These are phyloP conservation scores for Entelurus aequoreus DNA, from an alignment of 2,113 vertebrate genomes.

Conservation along the genomic window DNA sequence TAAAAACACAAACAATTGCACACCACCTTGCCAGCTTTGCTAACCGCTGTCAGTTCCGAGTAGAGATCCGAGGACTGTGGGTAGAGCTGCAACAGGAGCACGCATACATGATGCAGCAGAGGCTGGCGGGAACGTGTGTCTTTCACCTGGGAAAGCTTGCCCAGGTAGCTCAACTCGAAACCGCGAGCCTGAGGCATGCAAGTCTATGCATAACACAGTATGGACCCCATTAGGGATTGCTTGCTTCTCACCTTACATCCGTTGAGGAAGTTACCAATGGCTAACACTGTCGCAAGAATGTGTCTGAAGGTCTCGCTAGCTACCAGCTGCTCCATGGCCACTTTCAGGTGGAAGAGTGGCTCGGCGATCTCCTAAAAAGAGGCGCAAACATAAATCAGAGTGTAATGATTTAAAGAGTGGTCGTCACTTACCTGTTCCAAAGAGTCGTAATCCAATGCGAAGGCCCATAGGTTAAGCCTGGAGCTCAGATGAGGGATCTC, in stretches of 20 bases:
- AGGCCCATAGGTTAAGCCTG: conserved; percentile 74
- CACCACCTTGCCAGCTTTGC: conserved; percentile 68
- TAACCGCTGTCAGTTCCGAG: conserved; percentile 70
- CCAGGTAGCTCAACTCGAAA: conserved; percentile 77
- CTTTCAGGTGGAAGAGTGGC: conserved; percentile 75
- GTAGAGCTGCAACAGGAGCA: conserved; percentile 68
- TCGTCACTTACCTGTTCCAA: conserved; percentile 64
- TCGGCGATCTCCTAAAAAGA: conserved; percentile 71
- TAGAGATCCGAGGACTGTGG: conserved; percentile 73
- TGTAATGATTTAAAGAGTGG: neutral
- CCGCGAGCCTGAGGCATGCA: conserved; percentile 60
- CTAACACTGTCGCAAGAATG: conserved; percentile 73
- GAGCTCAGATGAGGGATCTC: conserved; percentile 58
- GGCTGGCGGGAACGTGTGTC: conserved; percentile 72
- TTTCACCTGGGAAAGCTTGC: conserved; percentile 72
- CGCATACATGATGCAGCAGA: conserved; percentile 70
- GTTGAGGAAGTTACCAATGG: conserved; percentile 76
- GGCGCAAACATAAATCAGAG: neutral
- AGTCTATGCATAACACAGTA: neutral
- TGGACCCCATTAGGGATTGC: neutral
- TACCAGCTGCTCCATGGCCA: conserved; percentile 73
- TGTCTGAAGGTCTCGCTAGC: conserved; percentile 70
- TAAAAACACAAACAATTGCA: neutral
- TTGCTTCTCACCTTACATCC: conserved; percentile 63
- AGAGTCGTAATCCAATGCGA: conserved; percentile 71